These are phyloP conservation scores for Lepidurus arcticus DNA, from an alignment of 1,140 invertebrate species.

Conservation along the genomic window DNA sequence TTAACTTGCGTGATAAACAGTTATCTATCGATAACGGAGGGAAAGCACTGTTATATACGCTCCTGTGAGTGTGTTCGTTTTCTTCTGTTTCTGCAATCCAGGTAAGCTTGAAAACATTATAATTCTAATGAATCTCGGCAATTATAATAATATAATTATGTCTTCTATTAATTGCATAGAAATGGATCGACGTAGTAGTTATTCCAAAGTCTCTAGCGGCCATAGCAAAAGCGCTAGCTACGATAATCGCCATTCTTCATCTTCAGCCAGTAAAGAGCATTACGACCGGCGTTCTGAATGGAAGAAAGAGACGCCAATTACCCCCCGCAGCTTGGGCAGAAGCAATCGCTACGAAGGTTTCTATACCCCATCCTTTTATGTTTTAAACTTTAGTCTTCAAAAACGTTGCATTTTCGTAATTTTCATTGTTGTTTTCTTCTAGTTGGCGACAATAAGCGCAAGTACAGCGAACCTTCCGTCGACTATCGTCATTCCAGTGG, in stretches of 20 bases:
- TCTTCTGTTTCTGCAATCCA: too few species aligned
- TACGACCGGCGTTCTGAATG: neutral
- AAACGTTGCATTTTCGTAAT: neutral
- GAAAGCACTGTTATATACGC: too few species aligned
- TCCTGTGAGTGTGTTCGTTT: too few species aligned
- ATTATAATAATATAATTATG: too few species aligned
- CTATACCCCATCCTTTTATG: neutral
- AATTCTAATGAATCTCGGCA: too few species aligned
- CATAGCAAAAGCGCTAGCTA: neutral
- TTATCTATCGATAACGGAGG: too few species aligned
- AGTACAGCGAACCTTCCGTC: neutral
- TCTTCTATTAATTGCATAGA: neutral
- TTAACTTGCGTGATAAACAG: too few species aligned
- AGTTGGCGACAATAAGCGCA: neutral
- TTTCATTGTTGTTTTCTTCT: neutral
- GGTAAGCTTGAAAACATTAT: too few species aligned
- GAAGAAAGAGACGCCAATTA: neutral
- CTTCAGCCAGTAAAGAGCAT: neutral
- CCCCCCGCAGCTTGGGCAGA: neutral
- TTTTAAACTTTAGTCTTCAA: neutral
- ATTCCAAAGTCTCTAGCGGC: conserved; percentile 3
- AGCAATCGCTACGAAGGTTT: neutral
- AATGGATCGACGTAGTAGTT: neutral
- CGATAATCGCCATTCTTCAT: conserved; percentile 1
- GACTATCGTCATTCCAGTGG: neutral